phyloP scores from a whole-genome alignment of 2,888 invertebrate genomes.

The Sinodicranocentrus sp. region DNA sequence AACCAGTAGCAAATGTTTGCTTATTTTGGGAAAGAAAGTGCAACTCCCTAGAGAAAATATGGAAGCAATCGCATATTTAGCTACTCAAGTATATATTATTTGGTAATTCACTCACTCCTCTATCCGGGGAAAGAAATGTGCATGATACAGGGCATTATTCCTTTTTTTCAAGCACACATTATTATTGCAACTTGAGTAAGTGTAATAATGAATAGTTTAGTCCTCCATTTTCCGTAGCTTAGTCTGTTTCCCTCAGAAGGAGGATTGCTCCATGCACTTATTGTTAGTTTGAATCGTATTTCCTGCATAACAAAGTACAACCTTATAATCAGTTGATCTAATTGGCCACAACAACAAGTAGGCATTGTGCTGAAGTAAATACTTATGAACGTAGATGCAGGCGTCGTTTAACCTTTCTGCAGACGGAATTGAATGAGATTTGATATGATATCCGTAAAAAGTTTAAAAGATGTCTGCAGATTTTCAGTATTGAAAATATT shows the following conservation, averaged over 20 bases:
- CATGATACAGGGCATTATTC: too few species aligned
- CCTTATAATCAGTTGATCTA: conserved; percentile 47
- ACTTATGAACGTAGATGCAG: not conserved
- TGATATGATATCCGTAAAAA: too few species aligned
- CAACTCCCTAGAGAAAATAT: too few species aligned
- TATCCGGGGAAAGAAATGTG: too few species aligned
- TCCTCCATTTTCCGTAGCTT: too few species aligned
- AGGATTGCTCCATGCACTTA: not conserved
- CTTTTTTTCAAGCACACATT: not conserved
- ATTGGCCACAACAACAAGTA: conserved; percentile 36
- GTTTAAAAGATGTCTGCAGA: not conserved
- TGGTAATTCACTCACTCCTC: too few species aligned
- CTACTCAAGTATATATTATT: too few species aligned
- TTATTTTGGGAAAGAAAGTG: too few species aligned
- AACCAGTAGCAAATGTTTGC: too few species aligned
- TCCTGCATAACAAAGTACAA: conserved; percentile 8
- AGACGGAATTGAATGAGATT: not conserved
- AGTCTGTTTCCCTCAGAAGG: not conserved
- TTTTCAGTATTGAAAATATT: not conserved
- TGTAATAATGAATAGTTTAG: not conserved
- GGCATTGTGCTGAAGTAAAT: conserved; percentile 19
- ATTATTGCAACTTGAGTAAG: not conserved
- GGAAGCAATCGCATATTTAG: too few species aligned
- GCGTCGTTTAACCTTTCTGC: too few species aligned
- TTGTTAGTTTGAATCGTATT: too few species aligned